These are phyloP conservation scores for Ectemnius lituratus DNA, from an alignment of 2,888 invertebrate genomes.

Conservation along the genomic window DNA sequence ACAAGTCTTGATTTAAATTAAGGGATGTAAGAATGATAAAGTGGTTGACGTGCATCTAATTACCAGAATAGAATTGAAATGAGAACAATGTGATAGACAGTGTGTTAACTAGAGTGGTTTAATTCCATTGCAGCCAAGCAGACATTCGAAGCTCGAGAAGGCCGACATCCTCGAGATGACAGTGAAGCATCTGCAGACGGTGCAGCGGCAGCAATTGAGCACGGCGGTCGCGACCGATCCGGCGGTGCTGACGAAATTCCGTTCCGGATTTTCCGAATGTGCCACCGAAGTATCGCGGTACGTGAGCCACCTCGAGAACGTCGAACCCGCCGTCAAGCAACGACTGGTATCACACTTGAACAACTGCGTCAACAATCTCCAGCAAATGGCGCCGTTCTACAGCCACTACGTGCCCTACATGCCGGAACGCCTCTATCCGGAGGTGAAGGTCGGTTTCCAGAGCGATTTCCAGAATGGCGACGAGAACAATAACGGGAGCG, in stretches of 20 bases:
- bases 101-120: constrained; percentile 1
- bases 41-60: background rate
- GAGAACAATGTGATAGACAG: background rate
- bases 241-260: constrained; percentile 89
- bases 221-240: constrained; percentile 91
- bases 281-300: constrained; percentile 89
- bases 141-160: constrained; percentile 96
- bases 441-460: constrained; percentile 76
- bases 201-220: constrained; percentile 92
- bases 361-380: constrained; percentile 82
- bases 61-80: background rate
- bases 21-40: background rate
- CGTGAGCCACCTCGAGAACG: constrained; percentile 83
- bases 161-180: constrained; percentile 97
- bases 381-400: constrained; percentile 79
- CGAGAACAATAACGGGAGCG: constrained; percentile 80
- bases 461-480: constrained; percentile 72
- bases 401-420: constrained; percentile 76
- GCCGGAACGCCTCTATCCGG: constrained; percentile 76
- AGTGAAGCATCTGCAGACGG: constrained; percentile 92
- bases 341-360: constrained; percentile 84
- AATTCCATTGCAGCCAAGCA: constrained; percentile 86
- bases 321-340: constrained; percentile 81
- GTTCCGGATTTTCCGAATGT: constrained; percentile 93
- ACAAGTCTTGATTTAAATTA: background rate